Evolutionary conservation across 2,888 invertebrate genomes (phyloP), one percentile per base, ranked within the genome.

Genomic region (Eurytoma adleriae): DNA sequence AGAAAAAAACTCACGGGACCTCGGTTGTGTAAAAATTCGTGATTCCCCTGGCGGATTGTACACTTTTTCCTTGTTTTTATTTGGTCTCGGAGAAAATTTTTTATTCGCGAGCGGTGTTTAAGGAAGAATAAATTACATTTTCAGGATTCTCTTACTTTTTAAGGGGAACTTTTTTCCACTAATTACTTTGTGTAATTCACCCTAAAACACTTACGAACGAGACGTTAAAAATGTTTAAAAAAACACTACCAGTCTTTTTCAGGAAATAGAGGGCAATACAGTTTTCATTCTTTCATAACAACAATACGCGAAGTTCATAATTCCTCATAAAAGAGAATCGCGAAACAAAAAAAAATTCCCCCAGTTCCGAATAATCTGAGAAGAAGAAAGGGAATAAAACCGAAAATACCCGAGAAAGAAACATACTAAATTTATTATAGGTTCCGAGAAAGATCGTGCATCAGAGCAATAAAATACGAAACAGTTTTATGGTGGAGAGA

Each of bases 371-470:
- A 40, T 40, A 40, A 40, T 40, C 40, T 7, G 40, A 40, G 40
- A 40, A 40, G 10, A 40, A 40, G 40, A 40, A 40, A 10, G 40
- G 40, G 40, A 7, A 54, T 24, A 27, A 52, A 27, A 5, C 3
- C 30, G 40, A 57, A 57, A 14, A 56, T 13, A 57, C 3, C 12
- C 7, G 0, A n/a, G 24, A 66, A 66, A 66, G 74, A 48, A 74
- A 64, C 56, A 14, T 30, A 48, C 24, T 57, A 67, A 75, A 75
- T 75, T 75, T 48, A 75, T 75, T 59, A 67, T 18, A 52, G 54
- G 14, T 48, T 24, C 14, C 12, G 67, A 13, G 56, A 56, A 69
- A 56, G 67, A 50, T 67, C 67, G 24, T 27, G 20, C 50, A 20
- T 54, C 13, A 10, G 40, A 57, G 69, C 27, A 40, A 56, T 56